Conservation (phyloP, 2,113 vertebrate genomes). For the Crocuta crocuta region DNA sequence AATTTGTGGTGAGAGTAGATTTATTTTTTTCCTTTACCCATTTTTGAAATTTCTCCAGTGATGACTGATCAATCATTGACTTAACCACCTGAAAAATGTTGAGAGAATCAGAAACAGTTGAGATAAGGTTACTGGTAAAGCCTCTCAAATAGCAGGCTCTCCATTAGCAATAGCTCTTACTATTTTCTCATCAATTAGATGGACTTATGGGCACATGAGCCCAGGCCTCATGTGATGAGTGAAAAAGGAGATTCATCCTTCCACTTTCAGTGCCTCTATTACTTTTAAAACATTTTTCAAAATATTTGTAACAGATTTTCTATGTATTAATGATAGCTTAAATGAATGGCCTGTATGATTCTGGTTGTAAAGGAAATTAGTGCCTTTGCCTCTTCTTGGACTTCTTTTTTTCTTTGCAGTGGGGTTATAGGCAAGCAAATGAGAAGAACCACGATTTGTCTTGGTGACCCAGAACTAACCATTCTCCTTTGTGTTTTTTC, state of each 20-base stretch:
- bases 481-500: not conserved
- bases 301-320: constrained; percentile 1
- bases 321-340: not conserved
- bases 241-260: not conserved
- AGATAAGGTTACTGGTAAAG: not conserved
- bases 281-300: not conserved
- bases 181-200: not conserved
- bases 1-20: not conserved
- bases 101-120: not conserved
- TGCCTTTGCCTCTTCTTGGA: not conserved
- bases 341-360: not conserved
- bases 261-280: not conserved
- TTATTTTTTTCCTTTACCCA: not conserved
- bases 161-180: not conserved
- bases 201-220: not conserved
- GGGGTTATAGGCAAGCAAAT: not conserved
- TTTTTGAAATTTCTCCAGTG: constrained; percentile 7
- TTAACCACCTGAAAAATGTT: not conserved
- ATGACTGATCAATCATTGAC: not conserved
- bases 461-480: not conserved
- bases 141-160: not conserved
- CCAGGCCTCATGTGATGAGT: not conserved
- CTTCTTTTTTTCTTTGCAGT: not conserved
- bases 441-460: not conserved
- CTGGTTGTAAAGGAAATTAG: not conserved